phyloP scores from a whole-genome alignment of 2,797 vertebrate species.

The Microctenopoma lineatum region DNA sequence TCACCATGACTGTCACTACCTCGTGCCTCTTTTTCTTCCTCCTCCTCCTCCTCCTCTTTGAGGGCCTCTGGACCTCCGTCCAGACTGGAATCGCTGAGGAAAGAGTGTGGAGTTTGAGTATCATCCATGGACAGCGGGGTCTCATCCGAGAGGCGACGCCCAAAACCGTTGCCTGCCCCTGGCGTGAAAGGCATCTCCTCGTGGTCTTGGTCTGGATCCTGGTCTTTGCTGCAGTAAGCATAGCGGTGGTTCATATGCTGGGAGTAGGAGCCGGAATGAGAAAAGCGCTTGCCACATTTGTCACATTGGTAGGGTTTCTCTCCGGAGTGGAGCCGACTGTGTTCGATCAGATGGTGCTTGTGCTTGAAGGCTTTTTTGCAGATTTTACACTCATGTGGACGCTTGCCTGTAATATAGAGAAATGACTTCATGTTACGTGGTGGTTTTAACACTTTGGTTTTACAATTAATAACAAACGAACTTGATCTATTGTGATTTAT shows the following conservation, averaged over 20 bases:
- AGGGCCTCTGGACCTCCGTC: slow-evolving; percentile 72
- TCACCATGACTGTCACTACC: slow-evolving; percentile 21
- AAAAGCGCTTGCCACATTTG: slow-evolving; percentile 89
- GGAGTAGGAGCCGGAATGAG: slow-evolving; percentile 89
- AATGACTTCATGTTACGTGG: background rate
- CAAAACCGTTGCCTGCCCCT: slow-evolving; percentile 22
- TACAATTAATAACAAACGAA: background rate
- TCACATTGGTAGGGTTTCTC: slow-evolving; percentile 90
- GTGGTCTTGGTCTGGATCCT: slow-evolving; percentile 78
- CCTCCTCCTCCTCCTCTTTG: slow-evolving; percentile 69
- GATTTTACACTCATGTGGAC: slow-evolving; percentile 87
- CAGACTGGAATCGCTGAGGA: slow-evolving; percentile 84
- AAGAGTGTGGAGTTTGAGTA: slow-evolving; percentile 72
- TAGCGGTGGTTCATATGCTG: slow-evolving; percentile 92
- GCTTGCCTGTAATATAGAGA: slow-evolving; percentile 76
- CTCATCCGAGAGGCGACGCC: slow-evolving; percentile 49
- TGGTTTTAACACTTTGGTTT: background rate
- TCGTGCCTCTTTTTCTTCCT: slow-evolving; percentile 57
- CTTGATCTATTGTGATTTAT: background rate
- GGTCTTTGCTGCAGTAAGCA: slow-evolving; percentile 86
- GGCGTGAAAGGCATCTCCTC: slow-evolving; percentile 76
- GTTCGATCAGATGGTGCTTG: slow-evolving; percentile 89
- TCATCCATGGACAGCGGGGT: slow-evolving; percentile 71
- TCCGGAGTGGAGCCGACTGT: slow-evolving; percentile 87
- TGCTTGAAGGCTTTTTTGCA: slow-evolving; percentile 90